Percentiles rank a stretch among this genome's conserved stretches.
phyloP scores from a whole-genome alignment of 2,888 invertebrate genomes.

The Temnothorax rugatulus region DNA sequence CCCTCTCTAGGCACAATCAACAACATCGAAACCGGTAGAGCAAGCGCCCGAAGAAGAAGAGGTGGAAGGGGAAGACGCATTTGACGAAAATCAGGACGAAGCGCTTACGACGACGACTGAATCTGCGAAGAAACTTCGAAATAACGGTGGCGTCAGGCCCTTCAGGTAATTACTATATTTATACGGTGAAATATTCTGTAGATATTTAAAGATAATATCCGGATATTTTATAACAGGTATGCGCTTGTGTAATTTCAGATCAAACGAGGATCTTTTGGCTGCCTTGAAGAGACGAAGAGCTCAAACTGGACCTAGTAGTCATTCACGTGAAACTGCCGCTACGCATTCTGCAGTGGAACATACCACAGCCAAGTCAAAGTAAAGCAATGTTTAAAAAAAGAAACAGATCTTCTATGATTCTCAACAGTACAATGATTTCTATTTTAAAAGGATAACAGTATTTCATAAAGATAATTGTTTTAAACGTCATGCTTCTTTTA shows the following conservation, averaged over 20 bases:
- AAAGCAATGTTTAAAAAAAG: constrained; percentile 26
- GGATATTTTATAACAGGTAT: background rate
- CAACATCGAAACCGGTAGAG: constrained; percentile 80
- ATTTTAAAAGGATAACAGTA: background rate
- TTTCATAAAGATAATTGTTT: background rate
- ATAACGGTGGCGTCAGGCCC: constrained; percentile 89
- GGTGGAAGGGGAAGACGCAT: constrained; percentile 87
- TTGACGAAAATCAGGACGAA: constrained; percentile 88
- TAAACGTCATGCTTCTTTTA: background rate
- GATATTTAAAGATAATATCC: background rate
- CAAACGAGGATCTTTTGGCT: constrained; percentile 92
- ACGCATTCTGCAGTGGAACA: constrained; percentile 74
- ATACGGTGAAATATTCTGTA: background rate
- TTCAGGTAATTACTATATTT: constrained; percentile 86
- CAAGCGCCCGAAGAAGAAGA: constrained; percentile 81
- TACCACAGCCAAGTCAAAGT: constrained; percentile 76
- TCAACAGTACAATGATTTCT: background rate
- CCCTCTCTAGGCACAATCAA: constrained; percentile 74
- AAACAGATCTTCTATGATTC: background rate
- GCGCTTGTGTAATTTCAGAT: constrained; percentile 84
- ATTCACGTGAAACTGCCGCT: constrained; percentile 74
- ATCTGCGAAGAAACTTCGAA: constrained; percentile 89
- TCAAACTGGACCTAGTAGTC: constrained; percentile 89
- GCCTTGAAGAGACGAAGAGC: constrained; percentile 91
- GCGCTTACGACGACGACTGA: constrained; percentile 90